Conservation (phyloP, 2,888 invertebrate species). For the Caenorhabditis imperialis region DNA sequence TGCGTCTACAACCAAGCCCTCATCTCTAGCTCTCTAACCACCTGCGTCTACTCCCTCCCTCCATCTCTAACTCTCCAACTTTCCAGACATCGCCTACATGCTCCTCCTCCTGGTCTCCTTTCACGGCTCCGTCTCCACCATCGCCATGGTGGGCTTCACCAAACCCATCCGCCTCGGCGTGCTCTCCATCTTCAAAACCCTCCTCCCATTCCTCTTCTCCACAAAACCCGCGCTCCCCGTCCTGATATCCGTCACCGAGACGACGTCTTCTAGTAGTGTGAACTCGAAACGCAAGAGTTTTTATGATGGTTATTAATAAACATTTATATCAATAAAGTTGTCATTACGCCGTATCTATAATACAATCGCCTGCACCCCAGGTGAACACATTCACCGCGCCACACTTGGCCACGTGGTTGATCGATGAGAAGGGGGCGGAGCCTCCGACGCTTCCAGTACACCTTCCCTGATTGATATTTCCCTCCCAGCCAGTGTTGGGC, state of each 20-base stretch:
- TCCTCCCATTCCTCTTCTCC: conserved; percentile 23
- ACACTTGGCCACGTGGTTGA: conserved; percentile 79
- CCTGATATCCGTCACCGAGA: conserved; percentile 1
- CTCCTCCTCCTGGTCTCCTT: conserved; percentile 43
- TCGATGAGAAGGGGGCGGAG: conserved; percentile 70
- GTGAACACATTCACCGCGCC: conserved; percentile 79
- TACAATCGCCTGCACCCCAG: conserved; percentile 66
- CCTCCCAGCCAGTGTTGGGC: conserved; percentile 78
- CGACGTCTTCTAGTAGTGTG: neutral
- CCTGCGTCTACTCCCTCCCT: no score
- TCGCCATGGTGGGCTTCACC: conserved; percentile 42
- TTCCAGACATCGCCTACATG: conserved; percentile 35
- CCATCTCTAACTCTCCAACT: no score
- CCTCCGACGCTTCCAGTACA: conserved; percentile 77
- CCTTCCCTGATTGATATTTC: conserved; percentile 69
- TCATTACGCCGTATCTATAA: conserved; percentile 29
- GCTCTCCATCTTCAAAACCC: conserved; percentile 3
- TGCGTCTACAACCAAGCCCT: no score
- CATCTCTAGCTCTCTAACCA: no score
- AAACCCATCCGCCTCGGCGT: conserved; percentile 34
- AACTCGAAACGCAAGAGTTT: neutral
- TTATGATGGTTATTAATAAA: neutral
- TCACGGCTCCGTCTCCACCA: conserved; percentile 40
- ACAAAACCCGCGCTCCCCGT: neutral
- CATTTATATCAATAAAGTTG: no score